These are phyloP conservation scores for Pangasius krempfi DNA, from an alignment of 2,797 vertebrate genomes.

Conservation along the genomic window DNA sequence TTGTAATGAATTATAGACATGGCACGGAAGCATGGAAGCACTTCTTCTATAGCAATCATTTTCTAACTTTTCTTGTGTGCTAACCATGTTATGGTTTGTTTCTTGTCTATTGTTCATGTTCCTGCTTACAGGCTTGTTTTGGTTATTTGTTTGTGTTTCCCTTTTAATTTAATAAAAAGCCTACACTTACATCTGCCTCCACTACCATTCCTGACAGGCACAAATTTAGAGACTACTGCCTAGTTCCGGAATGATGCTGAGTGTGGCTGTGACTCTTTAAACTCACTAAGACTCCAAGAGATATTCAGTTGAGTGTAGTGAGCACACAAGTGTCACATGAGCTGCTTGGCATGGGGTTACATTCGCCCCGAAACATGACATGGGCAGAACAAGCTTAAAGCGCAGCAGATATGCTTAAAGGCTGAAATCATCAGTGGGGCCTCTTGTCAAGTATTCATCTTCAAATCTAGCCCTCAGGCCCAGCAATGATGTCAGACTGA, in stretches of 20 bases:
- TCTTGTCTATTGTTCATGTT: not conserved
- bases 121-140: not conserved
- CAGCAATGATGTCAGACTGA: slow-evolving; percentile 65
- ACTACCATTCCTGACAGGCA: not conserved
- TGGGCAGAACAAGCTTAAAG: slow-evolving; percentile 34
- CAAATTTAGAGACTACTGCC: not conserved
- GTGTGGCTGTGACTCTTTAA: not conserved
- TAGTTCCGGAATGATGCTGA: not conserved
- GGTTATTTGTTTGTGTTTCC: not conserved
- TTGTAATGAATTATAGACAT: not conserved
- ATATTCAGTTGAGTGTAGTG: slow-evolving; percentile 18
- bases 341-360: slow-evolving; percentile 19
- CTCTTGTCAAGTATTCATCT: slow-evolving; percentile 64
- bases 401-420: slow-evolving; percentile 67
- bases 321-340: slow-evolving; percentile 1
- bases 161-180: not conserved
- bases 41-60: not conserved
- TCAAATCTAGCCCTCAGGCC: slow-evolving; percentile 65
- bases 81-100: not conserved
- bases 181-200: not conserved
- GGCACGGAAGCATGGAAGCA: not conserved
- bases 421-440: slow-evolving; percentile 68
- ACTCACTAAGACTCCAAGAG: not conserved
- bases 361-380: slow-evolving; percentile 38
- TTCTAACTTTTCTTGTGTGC: not conserved